Evolutionary conservation across 2,888 invertebrate species (phyloP).

Genomic region (Blomia tropicalis): DNA sequence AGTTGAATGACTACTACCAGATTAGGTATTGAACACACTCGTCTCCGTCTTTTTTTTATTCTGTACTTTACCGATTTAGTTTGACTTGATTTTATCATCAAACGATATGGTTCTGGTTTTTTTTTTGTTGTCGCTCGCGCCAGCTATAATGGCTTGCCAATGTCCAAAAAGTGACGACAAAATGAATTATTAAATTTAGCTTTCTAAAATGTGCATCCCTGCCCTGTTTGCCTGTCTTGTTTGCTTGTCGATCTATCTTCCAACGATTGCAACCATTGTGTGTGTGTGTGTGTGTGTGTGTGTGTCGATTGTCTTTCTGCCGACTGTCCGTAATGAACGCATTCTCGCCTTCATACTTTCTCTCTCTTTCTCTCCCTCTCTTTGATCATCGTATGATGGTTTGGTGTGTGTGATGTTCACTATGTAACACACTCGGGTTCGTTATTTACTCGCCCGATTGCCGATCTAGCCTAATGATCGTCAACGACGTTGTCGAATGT

Average conservation of each 20-base stretch:
- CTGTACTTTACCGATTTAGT: no score
- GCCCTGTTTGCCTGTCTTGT: no score
- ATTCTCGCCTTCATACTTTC: not conserved
- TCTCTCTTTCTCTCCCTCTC: no score
- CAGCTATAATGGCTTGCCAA: not conserved
- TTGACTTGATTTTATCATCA: no score
- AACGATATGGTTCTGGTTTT: no score
- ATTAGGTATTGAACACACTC: not conserved
- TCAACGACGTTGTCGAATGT: no score
- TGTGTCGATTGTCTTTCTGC: not conserved
- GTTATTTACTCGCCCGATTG: constrained; percentile 4
- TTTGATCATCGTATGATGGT: not conserved
- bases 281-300: no score
- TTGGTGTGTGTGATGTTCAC: not conserved
- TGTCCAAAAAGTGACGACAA: not conserved
- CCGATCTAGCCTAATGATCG: constrained; percentile 8
- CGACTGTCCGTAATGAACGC: not conserved
- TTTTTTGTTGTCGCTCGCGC: no score
- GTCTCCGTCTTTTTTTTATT: no score
- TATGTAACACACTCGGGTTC: not conserved
- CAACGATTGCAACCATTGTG: not conserved
- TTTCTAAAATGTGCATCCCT: constrained; percentile 8
- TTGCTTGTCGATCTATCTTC: no score
- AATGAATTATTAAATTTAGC: constrained; percentile 12
- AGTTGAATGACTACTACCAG: no score